Conservation (phyloP, 2,113 vertebrate genomes). For the Bettongia penicillata region DNA sequence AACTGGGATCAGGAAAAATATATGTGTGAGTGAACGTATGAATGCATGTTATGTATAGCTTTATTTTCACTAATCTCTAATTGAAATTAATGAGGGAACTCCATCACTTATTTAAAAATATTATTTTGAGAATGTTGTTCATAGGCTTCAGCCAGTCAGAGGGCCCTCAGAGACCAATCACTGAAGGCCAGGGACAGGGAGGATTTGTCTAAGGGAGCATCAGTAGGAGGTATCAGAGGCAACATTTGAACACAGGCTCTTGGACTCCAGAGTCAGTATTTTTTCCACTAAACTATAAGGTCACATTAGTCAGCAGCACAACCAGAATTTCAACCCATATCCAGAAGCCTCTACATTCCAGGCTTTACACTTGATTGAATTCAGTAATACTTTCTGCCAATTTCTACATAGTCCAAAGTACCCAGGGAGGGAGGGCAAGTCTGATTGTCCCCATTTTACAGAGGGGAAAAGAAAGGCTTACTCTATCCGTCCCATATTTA, state of each 20-base stretch:
- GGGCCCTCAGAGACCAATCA: background rate
- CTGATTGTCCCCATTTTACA: background rate
- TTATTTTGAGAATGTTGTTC: background rate
- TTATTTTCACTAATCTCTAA: no score
- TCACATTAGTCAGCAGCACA: background rate
- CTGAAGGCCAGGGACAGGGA: background rate
- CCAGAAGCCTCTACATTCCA: background rate
- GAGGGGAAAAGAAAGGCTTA: background rate
- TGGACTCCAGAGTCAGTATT: background rate
- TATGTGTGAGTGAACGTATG: background rate
- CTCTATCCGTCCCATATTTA: background rate
- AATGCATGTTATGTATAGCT: no score
- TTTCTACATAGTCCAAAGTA: background rate
- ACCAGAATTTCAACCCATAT: background rate
- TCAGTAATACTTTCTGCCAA: background rate
- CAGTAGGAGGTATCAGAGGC: background rate
- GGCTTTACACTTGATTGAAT: background rate
- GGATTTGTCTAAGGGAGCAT: background rate
- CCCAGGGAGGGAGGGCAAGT: background rate
- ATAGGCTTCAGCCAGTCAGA: no score
- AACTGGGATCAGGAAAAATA: background rate
- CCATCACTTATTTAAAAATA: background rate
- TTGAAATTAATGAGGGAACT: no score
- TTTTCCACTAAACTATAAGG: background rate
- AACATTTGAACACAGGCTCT: background rate